These are phyloP conservation scores for Chromis chromis DNA, from an alignment of 2,797 vertebrate species.

Conservation along the genomic window DNA sequence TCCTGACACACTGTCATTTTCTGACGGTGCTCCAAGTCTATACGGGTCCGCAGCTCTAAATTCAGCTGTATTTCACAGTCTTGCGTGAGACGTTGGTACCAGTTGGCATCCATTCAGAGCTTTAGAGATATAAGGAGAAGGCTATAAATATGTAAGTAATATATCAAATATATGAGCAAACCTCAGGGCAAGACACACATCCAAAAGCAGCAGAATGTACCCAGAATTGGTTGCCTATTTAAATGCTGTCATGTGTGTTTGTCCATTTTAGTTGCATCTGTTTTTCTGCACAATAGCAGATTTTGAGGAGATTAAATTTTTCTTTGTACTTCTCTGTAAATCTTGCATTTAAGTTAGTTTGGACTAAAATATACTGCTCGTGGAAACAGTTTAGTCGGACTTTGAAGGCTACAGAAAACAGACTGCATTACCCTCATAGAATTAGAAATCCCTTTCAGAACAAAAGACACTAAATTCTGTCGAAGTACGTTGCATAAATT, in stretches of 20 bases:
- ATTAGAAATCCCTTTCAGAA: background rate
- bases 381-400: slow-evolving; percentile 2
- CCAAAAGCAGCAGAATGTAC: background rate
- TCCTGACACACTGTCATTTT: slow-evolving; percentile 69
- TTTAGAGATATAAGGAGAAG: background rate
- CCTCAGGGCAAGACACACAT: background rate
- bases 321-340: background rate
- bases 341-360: background rate
- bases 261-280: background rate
- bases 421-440: background rate
- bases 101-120: slow-evolving; percentile 18
- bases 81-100: background rate
- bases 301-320: background rate
- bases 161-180: too few species aligned
- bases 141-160: background rate
- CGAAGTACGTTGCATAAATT: slow-evolving; percentile 10
- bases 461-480: slow-evolving; percentile 13
- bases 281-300: background rate
- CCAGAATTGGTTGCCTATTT: background rate
- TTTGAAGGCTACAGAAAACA: slow-evolving; percentile 6
- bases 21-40: slow-evolving; percentile 50
- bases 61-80: slow-evolving; percentile 42
- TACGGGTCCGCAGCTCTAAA: slow-evolving; percentile 45
- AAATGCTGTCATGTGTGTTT: background rate
- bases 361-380: background rate